Evolutionary conservation across 2,113 vertebrate genomes (phyloP).

Genomic region (Balaenoptera acutorostrata): DNA sequence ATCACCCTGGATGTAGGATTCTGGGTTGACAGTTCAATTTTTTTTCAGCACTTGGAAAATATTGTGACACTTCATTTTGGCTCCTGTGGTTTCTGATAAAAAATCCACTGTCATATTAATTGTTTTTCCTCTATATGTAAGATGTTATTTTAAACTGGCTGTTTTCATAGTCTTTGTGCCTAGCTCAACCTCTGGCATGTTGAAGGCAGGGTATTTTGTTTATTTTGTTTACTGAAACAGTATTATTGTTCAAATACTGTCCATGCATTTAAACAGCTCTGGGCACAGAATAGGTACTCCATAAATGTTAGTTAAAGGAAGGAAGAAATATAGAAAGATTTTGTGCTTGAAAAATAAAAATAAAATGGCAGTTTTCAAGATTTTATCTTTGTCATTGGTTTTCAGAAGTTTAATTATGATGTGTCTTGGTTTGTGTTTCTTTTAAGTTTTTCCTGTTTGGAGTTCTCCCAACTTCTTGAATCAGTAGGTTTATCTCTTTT

Average conservation of each 20-base stretch:
- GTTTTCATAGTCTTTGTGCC: neutral
- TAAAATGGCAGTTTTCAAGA: neutral
- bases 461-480: neutral
- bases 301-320: neutral
- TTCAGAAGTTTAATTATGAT: neutral
- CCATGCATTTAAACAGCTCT: neutral
- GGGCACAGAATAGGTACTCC: neutral
- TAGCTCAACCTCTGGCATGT: neutral
- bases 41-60: neutral
- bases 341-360: neutral
- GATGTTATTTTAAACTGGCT: neutral
- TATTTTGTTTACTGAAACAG: neutral
- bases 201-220: neutral
- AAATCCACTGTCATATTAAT: neutral
- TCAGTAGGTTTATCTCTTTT: neutral
- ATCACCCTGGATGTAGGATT: neutral
- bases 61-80: neutral
- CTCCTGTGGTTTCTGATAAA: neutral
- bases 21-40: neutral
- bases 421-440: neutral
- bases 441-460: neutral
- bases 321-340: neutral
- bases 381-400: neutral
- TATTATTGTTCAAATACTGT: neutral
- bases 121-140: neutral